Base-by-base conservation (phyloP, 30 jellyfish, hydroid and myxozoan genomes). In the Aurelia coerulea region DNA sequence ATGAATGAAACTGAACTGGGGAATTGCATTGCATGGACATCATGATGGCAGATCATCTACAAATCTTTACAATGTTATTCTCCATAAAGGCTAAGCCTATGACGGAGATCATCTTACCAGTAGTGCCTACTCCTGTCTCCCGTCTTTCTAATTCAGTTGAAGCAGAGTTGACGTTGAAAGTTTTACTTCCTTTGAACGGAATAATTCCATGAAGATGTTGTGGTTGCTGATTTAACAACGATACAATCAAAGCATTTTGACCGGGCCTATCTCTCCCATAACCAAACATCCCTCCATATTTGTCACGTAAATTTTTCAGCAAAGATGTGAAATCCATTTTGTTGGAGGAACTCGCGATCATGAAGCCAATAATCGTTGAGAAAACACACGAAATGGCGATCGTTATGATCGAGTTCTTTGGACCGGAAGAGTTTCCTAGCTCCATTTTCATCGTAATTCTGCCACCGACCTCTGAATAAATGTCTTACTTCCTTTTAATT, bases 271-370 rank as follows among this genome's bases (percentile, higher is more conserved):
- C 64, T 34, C 71, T 68, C 33, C 32, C 18, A 11, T 16, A 6
- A 10, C 92, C 92, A 72, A 71, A 71, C 34, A 83, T 31, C 16
- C 81, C 79, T 29, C 52, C 71, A 50, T 83, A 83, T 31, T 42
- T 72, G 10, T 33, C 35, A 39, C 50, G 74, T 33, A 70, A 39
- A 19, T 54, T 76, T n/a, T 58, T 71, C 56, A 83, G 51, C 1
- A 83, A 2, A n/a, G 86, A 83, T 16, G 46, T 18, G 15, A 75
- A 65, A 54, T 59, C 87, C 62, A 85, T 14, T 69, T 75, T 60
- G 13, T 32, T 78, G 2, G 95, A 67, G 23, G 88, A 18, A 65
- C 62, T 86, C 7, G 95, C 95, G n/a, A 86, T 79, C 60, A 86
- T 39, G 19, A 83, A 68, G 15, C 86, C 92, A 67, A 83, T 83